Percentiles rank a stretch among this genome's conserved stretches.
phyloP scores from a whole-genome alignment of 2,113 vertebrate genomes.

The Microtus ochrogaster region DNA sequence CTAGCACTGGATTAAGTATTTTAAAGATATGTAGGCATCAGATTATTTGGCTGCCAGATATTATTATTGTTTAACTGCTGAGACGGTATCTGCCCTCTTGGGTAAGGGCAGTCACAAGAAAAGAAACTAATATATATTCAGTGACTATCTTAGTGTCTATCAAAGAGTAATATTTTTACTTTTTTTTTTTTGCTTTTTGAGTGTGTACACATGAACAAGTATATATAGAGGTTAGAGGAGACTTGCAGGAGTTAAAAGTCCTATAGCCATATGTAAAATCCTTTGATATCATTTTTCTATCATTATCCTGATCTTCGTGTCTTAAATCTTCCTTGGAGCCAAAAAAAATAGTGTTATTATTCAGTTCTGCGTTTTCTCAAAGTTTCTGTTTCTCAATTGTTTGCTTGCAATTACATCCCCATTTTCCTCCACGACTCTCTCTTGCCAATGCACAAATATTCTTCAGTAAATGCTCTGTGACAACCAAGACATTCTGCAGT shows the following conservation, averaged over 20 bases:
- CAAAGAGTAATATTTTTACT: not conserved
- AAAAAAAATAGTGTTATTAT: not conserved
- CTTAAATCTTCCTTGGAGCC: not conserved
- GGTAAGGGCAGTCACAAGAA: not conserved
- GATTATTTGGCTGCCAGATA: not conserved
- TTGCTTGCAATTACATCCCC: not conserved
- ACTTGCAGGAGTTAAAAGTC: not conserved
- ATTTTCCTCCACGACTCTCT: not conserved
- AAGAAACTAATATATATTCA: not conserved
- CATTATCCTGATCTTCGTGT: conserved; percentile 8
- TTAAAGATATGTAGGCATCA: not conserved
- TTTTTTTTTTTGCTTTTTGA: not conserved
- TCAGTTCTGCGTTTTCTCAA: conserved; percentile 35
- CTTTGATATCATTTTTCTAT: conserved; percentile 26
- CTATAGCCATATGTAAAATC: not conserved
- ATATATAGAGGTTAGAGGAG: not conserved
- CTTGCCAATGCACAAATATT: not conserved
- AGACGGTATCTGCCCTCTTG: not conserved
- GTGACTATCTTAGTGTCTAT: not conserved
- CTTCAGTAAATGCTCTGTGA: not conserved
- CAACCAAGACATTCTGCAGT: not conserved
- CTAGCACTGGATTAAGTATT: not conserved
- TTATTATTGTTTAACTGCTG: not conserved
- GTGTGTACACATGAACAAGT: not conserved
- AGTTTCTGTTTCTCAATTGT: not conserved